Base-by-base conservation (phyloP, 1,140 invertebrate species). In the Tetramorium alpestre region DNA sequence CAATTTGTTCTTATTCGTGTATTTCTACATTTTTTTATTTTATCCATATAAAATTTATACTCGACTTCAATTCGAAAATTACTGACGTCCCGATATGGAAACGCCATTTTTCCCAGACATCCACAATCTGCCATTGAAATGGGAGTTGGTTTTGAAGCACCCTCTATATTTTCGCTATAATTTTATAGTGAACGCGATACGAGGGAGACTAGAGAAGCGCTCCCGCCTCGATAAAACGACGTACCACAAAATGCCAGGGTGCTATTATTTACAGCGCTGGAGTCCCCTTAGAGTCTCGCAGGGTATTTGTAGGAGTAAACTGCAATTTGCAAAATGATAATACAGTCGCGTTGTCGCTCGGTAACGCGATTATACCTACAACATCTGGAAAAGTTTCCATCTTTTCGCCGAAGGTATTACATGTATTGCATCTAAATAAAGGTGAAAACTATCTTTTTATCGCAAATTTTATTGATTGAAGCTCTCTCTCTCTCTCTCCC, bases 311-410 rank as follows among this genome's bases (percentile, higher is more conserved):
- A 62, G 44, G 25, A 84, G 69, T 84, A 84, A 84, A 84, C 80
- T 84, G 44, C 80, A 84, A 84, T 84, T 84, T 84, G 54, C 80
- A 28, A 84, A 84, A 84, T 84, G 80, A 84, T 84, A 84, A 84
- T 84, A n/a, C 69, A 33, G 41, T 47, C 25, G 13, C 54, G 28
- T 62, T 75, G 69, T 73, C 69, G 69, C 51, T 60, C 80, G 25
- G 69, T 75, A 60, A 73, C 25, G n/a, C 54, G 69, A 81, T 60
- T 82, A 82, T 84, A 84, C 67, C 78, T 82, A 75, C 25, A 44
- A 84, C 80, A 84, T 84, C 80, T 84, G 80, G 80, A 75, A 62
- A 84, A 84, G 54, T 84, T 75, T 84, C 80, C 54, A 60, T 84
- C 11, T 84, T 84, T 75, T 22, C n/a, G 8, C 28, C 41, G 25